These are phyloP conservation scores for Protodeltote pygarga DNA, from an alignment of 2,888 invertebrate species.

Conservation along the genomic window DNA sequence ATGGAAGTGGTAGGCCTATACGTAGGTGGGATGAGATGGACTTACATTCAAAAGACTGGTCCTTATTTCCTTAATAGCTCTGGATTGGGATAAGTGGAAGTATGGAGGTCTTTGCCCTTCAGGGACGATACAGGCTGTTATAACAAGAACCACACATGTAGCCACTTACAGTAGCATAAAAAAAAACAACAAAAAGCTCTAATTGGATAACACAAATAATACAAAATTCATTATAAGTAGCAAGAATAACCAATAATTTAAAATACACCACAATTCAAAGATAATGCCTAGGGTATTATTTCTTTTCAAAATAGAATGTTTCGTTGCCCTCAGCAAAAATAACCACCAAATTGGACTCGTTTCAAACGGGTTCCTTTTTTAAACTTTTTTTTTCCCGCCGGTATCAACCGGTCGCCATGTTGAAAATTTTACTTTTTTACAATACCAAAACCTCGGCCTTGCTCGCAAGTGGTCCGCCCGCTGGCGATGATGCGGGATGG, in stretches of 20 bases:
- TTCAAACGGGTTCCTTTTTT: slow-evolving; percentile 55
- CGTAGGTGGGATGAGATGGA: no score
- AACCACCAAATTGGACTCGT: slow-evolving; percentile 61
- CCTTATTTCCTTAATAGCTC: no score
- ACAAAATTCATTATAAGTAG: slow-evolving; percentile 11
- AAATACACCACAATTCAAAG: slow-evolving; percentile 20
- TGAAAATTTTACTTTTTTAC: slow-evolving; percentile 57
- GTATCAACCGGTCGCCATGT: slow-evolving; percentile 58
- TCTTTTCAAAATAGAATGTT: slow-evolving; percentile 47
- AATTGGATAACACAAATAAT: slow-evolving; percentile 24
- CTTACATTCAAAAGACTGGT: no score
- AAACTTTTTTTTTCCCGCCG: slow-evolving; percentile 50
- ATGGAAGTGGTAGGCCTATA: no score
- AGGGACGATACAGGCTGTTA: no score
- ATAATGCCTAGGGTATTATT: slow-evolving; percentile 28
- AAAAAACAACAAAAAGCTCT: slow-evolving; percentile 1
- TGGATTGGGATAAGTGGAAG: no score
- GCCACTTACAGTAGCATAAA: slow-evolving; percentile 2
- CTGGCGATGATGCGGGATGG: slow-evolving; percentile 60
- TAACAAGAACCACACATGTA: neutral
- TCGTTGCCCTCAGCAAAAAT: slow-evolving; percentile 58
- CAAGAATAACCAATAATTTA: slow-evolving; percentile 23
- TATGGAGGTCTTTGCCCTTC: no score
- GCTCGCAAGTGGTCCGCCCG: slow-evolving; percentile 67
- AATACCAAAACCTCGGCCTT: slow-evolving; percentile 68